A percentile compares a stretch with the other conserved stretches of the same genome.
phyloP scores from a whole-genome alignment of 2,113 vertebrate species.

The Pseudorasbora parva region DNA sequence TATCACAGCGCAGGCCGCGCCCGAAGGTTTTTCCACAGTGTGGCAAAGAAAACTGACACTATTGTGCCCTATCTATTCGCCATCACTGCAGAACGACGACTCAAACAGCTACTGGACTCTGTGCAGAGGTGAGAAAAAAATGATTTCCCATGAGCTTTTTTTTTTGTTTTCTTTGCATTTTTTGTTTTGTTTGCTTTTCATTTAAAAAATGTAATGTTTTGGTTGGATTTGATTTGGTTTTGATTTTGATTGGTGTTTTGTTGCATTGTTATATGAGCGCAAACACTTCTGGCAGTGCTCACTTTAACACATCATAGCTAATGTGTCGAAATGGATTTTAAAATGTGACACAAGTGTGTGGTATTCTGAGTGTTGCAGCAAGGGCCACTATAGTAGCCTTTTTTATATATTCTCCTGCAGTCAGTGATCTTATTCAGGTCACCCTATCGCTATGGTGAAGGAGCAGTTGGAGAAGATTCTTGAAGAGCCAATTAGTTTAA shows the following conservation, averaged over 20 bases:
- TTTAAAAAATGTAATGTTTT: too few species aligned
- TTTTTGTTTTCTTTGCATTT: neutral
- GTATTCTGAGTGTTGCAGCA: neutral
- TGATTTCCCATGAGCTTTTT: neutral
- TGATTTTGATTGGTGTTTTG: neutral
- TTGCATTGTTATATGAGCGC: neutral
- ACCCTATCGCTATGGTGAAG: neutral
- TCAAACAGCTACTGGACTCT: slow-evolving; percentile 84
- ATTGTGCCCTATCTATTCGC: slow-evolving; percentile 90
- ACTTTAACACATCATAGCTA: neutral
- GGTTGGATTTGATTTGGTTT: neutral
- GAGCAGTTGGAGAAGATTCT: neutral
- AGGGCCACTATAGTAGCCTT: neutral
- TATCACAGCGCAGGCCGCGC: slow-evolving; percentile 85
- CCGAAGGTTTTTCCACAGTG: slow-evolving; percentile 84
- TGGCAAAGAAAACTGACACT: slow-evolving; percentile 73
- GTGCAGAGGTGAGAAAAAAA: slow-evolving; percentile 82
- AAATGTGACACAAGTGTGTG: neutral
- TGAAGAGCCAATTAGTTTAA: neutral
- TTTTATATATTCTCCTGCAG: neutral
- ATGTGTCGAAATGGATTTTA: neutral
- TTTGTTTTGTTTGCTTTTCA: neutral
- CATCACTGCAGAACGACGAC: slow-evolving; percentile 86
- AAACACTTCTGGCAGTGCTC: neutral
- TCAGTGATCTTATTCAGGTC: neutral